Percentiles rank a stretch among this genome's conserved stretches.
phyloP scores from a whole-genome alignment of 2,113 vertebrate genomes.

The Eudorcas thomsonii region DNA sequence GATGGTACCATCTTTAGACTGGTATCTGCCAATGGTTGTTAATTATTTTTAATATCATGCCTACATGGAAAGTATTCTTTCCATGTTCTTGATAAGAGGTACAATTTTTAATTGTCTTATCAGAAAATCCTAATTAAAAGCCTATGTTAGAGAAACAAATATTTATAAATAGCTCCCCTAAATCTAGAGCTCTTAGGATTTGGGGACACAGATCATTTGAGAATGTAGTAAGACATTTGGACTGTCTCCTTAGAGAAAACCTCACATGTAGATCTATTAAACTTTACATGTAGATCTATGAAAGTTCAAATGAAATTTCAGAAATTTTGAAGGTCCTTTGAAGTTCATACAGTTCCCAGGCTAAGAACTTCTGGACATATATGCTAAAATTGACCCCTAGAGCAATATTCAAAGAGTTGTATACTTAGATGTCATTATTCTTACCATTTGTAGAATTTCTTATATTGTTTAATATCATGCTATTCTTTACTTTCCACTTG shows the following conservation, averaged over 20 bases:
- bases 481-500: not conserved
- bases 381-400: not conserved
- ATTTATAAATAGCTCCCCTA: not conserved
- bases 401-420: not conserved
- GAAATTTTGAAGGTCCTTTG: not conserved
- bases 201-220: not conserved
- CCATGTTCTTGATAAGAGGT: not conserved
- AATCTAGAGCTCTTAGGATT: not conserved
- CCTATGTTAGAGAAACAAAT: not conserved
- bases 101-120: not conserved
- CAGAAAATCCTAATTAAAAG: not conserved
- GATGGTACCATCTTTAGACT: not conserved
- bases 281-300: not conserved
- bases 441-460: not conserved
- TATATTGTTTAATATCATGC: not conserved
- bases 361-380: not conserved
- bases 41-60: not conserved
- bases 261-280: not conserved
- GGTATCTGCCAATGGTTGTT: not conserved
- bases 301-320: not conserved
- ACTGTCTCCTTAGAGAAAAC: not conserved
- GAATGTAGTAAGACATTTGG: not conserved
- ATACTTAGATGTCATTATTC: not conserved
- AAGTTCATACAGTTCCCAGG: not conserved
- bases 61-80: not conserved